A percentile compares a stretch with the other conserved stretches of the same genome.
Evolutionary conservation across 2,797 vertebrate genomes (phyloP).

Genomic region (Mionectes olivaceus): DNA sequence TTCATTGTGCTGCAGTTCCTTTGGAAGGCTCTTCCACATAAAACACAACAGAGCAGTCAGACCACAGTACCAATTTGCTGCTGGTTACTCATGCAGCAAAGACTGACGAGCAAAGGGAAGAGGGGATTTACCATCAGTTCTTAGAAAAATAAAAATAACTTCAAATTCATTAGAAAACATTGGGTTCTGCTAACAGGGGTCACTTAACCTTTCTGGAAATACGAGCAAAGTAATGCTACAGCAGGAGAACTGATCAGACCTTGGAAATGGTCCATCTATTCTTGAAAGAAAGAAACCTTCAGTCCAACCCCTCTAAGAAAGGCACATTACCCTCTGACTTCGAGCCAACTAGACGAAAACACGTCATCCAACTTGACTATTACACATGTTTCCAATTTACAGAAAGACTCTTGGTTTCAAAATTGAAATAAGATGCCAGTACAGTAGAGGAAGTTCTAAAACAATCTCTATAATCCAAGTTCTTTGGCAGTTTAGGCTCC

Average conservation of each 20-base stretch:
- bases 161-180: background rate
- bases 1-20: background rate
- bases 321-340: conserved; percentile 32
- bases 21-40: background rate
- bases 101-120: background rate
- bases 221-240: background rate
- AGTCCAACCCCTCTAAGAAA: conserved; percentile 33
- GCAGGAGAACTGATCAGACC: background rate
- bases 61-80: background rate
- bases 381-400: conserved; percentile 67
- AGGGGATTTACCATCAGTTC: background rate
- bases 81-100: background rate
- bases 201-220: conserved; percentile 21
- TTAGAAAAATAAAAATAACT: background rate
- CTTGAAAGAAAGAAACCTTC: conserved; percentile 39
- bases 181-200: background rate
- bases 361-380: conserved; percentile 60
- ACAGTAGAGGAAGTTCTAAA: conserved; percentile 70
- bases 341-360: conserved; percentile 61
- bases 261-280: conserved; percentile 28
- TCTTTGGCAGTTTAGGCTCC: conserved; percentile 49
- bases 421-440: conserved; percentile 60
- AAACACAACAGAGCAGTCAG: background rate
- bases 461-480: conserved; percentile 61
- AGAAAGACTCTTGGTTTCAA: conserved; percentile 54